phyloP scores from a whole-genome alignment of 2,888 invertebrate genomes.

The Tetramorium bicarinatum region DNA sequence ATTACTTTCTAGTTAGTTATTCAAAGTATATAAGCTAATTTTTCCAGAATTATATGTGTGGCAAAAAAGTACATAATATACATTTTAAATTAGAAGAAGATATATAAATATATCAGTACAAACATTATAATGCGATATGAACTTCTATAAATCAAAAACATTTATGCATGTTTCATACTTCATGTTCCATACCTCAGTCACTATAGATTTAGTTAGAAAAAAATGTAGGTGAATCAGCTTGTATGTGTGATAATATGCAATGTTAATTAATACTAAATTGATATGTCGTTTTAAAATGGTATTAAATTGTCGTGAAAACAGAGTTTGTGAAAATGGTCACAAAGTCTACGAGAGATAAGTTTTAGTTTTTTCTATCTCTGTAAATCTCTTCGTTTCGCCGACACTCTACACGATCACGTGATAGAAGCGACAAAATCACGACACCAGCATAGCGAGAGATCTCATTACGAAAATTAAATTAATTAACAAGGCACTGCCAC shows the following conservation, averaged over 20 bases:
- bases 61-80: background rate
- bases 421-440: conserved; percentile 8
- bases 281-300: background rate
- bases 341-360: background rate
- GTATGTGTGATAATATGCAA: background rate
- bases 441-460: conserved; percentile 9
- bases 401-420: conserved; percentile 35
- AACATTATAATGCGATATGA: background rate
- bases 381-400: conserved; percentile 28
- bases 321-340: background rate
- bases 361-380: conserved; percentile 6
- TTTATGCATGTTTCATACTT: background rate
- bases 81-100: conserved; percentile 19
- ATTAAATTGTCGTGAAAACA: background rate
- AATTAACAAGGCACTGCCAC: conserved; percentile 81
- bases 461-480: conserved; percentile 40
- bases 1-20: background rate
- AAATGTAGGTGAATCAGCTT: background rate
- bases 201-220: background rate
- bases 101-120: conserved; percentile 8
- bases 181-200: background rate
- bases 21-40: conserved; percentile 10
- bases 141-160: conserved; percentile 36
- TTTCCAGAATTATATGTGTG: background rate
- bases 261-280: background rate